Evolutionary conservation across 2,797 vertebrate genomes (phyloP).

Genomic region (Trachurus trachurus): DNA sequence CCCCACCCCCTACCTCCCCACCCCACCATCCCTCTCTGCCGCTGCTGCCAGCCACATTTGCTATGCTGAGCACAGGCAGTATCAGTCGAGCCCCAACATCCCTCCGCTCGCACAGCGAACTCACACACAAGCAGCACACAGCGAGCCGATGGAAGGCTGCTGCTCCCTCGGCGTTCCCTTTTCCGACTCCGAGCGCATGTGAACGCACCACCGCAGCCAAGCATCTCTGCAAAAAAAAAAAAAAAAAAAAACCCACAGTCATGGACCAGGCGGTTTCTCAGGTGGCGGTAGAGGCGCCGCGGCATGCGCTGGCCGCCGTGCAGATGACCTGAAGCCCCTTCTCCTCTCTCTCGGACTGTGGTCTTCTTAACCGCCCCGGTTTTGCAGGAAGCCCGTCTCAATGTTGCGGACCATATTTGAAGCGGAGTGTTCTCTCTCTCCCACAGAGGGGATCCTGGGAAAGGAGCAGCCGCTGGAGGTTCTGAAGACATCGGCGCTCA

Average conservation of each 20-base stretch:
- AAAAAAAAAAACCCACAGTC: constrained; percentile 6
- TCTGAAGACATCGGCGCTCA: constrained; percentile 92
- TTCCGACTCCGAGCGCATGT: constrained; percentile 36
- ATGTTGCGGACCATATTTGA: constrained; percentile 87
- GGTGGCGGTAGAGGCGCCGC: constrained; percentile 20
- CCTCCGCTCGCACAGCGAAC: constrained; percentile 63
- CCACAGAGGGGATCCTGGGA: constrained; percentile 94
- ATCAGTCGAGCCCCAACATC: constrained; percentile 79
- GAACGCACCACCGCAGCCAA: constrained; percentile 30
- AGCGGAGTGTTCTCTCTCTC: constrained; percentile 83
- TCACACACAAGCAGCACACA: constrained; percentile 37
- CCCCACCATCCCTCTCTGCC: constrained; percentile 57
- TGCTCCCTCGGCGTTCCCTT: constrained; percentile 51
- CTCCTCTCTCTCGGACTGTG: constrained; percentile 29
- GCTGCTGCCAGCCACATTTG: constrained; percentile 82
- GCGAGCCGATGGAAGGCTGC: constrained; percentile 52
- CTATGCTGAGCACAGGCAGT: constrained; percentile 83
- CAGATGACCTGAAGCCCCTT: constrained; percentile 70
- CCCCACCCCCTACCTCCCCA: constrained; percentile 1
- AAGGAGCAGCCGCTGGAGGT: constrained; percentile 95
- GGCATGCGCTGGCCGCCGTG: constrained; percentile 41
- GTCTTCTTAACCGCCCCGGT: constrained; percentile 36
- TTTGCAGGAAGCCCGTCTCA: constrained; percentile 53
- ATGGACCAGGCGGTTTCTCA: constrained; percentile 62
- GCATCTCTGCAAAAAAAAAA: constrained; percentile 15